Percentiles rank a stretch among this genome's conserved stretches.
Conservation (phyloP, 2,113 vertebrate species). For the Paedocypris sp. region DNA sequence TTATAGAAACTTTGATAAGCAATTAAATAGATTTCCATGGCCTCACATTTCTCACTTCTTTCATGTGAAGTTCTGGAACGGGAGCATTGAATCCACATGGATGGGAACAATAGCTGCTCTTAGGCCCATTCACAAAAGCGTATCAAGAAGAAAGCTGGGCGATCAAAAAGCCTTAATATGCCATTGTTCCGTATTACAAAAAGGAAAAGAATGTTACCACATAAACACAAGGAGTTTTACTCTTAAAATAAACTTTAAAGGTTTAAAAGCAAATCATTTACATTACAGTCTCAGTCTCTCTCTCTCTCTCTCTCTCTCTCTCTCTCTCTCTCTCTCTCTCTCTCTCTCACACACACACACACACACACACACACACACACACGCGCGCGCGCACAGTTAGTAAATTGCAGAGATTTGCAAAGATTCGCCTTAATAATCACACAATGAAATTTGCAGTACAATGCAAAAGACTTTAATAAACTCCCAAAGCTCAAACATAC, state of each 20-base stretch:
- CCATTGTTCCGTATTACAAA: neutral
- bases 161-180: neutral
- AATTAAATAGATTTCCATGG: conserved; percentile 62
- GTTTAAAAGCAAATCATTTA: no score
- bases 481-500: conserved; percentile 69
- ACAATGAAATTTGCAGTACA: conserved; percentile 58
- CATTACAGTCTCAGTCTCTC: no score
- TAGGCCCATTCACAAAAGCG: conserved; percentile 1
- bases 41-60: conserved; percentile 48
- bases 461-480: conserved; percentile 78
- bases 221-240: no score
- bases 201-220: neutral
- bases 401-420: neutral
- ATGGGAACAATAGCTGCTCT: conserved; percentile 22
- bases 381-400: no score
- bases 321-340: no score
- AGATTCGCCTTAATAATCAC: conserved; percentile 50
- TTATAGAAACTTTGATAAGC: conserved; percentile 65
- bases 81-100: conserved; percentile 42
- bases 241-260: no score
- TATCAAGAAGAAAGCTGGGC: neutral
- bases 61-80: conserved; percentile 39
- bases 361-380: no score
- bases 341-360: no score
- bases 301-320: no score